phyloP scores from a whole-genome alignment of 1,140 invertebrate genomes.

The Drosophila mayri region DNA sequence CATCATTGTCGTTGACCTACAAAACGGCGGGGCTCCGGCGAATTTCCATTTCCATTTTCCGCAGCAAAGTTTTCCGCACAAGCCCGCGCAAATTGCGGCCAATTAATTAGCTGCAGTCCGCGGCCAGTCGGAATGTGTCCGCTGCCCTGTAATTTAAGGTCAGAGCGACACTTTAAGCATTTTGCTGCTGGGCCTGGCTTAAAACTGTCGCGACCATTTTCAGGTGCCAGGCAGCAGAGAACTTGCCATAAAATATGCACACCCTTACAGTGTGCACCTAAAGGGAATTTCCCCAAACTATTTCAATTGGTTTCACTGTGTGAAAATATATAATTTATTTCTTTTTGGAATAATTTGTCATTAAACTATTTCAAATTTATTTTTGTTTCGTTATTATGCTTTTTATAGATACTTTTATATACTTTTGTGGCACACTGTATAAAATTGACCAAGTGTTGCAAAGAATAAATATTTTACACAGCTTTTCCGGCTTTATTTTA shows the following conservation, averaged over 20 bases:
- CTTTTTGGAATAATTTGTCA: not conserved
- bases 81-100: constrained; percentile 64
- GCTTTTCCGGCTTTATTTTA: constrained; percentile 2
- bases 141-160: constrained; percentile 53
- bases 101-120: constrained; percentile 74
- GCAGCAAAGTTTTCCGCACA: constrained; percentile 63
- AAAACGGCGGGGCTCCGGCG: constrained; percentile 37
- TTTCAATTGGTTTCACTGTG: not conserved
- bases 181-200: constrained; percentile 31
- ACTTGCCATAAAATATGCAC: constrained; percentile 43
- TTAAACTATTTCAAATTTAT: too few relatives aligned
- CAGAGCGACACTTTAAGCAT: constrained; percentile 56
- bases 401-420: not conserved
- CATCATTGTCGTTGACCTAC: constrained; percentile 66
- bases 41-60: constrained; percentile 56
- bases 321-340: not conserved
- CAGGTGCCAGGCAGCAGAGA: constrained; percentile 22
- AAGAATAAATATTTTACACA: constrained; percentile 39
- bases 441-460: constrained; percentile 39
- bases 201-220: constrained; percentile 22
- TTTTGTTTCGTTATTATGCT: not conserved
- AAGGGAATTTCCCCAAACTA: not conserved
- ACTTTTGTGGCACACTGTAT: not conserved
- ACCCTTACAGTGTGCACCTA: not conserved
- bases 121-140: constrained; percentile 22